Evolutionary conservation across 1,140 invertebrate species (phyloP), one percentile per base, ranked within the genome.

Genomic region (Drepana arcuata): DNA sequence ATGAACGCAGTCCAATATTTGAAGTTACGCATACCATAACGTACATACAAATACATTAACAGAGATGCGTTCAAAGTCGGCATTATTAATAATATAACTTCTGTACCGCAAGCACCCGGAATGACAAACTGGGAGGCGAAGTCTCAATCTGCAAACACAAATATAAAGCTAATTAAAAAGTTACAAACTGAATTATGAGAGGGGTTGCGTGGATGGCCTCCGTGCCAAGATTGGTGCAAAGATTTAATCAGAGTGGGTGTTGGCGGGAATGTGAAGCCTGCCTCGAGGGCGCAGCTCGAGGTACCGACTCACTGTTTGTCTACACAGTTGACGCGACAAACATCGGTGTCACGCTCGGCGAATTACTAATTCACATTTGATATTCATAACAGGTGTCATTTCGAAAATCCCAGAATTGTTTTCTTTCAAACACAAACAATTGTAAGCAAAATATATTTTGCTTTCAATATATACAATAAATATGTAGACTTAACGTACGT

Each of bases 151-250:
- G 60, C 75, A 79, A 82, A 82, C 73, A 82, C 74, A 82, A 82
- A 82, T 74, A 82, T 82, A 78, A 82, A 82, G 74, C 74, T 82
- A 82, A 82, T 82, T 82, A 82, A 82, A 82, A 82, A 80, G 78
- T 79, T 82, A 71, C 60, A 70, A 82, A 82, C 73, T 78, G 73
- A 79, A 80, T 82, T 82, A 82, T 82, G 73, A 78, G 75, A 78
- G 73, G 74, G 75, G 74, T 71, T 66, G 60, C 55, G 56, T 34
- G 58, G 60, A 67, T 66, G 64, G 66, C 50, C 74, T 67, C 61
- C 38, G 70, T 73, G 78, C 74, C 67, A 79, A 69, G 78, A 70
- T 77, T 71, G 65, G 62, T 60, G 49, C 58, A 33, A 68, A 74
- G 71, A 75, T 78, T 81, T 67, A 71, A 74, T 71, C 64, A 68